Conservation (phyloP, 2,797 vertebrate genomes). For the Pipistrellus nathusii region DNA sequence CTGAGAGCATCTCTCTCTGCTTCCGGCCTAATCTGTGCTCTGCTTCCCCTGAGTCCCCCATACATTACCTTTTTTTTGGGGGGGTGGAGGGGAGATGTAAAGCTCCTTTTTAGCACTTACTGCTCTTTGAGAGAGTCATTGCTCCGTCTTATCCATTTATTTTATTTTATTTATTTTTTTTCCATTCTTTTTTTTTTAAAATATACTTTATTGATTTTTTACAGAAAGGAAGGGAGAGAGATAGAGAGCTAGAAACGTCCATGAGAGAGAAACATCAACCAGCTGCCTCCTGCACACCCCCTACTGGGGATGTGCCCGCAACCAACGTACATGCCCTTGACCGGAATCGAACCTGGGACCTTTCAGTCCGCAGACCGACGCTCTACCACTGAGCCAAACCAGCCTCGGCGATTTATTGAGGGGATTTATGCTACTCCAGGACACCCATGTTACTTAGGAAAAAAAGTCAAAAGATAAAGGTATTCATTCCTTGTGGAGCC, state of each 20-base stretch:
- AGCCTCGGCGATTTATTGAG: background rate
- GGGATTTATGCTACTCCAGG: background rate
- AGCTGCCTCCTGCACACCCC: too few species aligned
- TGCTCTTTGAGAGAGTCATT: background rate
- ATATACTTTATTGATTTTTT: too few species aligned
- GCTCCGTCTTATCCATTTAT: background rate
- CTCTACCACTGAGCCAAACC: too few species aligned
- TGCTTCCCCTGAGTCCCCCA: background rate
- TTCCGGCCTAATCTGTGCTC: background rate
- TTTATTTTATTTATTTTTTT: too few species aligned
- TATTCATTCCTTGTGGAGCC: background rate
- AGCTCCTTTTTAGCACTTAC: background rate
- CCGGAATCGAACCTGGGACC: too few species aligned
- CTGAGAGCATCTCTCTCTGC: background rate
- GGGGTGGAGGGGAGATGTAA: background rate
- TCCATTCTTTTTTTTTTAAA: too few species aligned
- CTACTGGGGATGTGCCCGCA: too few species aligned
- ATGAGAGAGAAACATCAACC: too few species aligned
- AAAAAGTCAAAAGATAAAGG: slow-evolving; percentile 38
- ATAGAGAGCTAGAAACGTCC: too few species aligned
- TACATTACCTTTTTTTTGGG: background rate
- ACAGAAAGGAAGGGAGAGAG: too few species aligned
- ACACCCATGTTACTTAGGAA: background rate
- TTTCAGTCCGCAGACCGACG: too few species aligned
- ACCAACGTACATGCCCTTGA: too few species aligned